phyloP scores from a whole-genome alignment of 2,113 vertebrate species.

The Trematomus loennbergii region DNA sequence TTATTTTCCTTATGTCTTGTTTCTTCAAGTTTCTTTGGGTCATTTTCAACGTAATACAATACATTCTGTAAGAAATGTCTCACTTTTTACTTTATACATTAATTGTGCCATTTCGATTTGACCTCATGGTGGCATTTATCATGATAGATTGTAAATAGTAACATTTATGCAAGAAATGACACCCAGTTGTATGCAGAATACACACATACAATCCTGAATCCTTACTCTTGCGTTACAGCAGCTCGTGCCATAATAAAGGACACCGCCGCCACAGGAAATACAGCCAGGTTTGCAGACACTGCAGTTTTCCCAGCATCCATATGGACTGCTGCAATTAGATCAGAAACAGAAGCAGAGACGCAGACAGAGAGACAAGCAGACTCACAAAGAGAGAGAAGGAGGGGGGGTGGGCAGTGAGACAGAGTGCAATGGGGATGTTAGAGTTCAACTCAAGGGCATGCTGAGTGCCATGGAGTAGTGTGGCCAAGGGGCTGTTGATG shows the following conservation, averaged over 20 bases:
- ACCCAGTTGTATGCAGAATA: not conserved
- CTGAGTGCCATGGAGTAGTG: constrained; percentile 24
- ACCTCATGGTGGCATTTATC: not conserved
- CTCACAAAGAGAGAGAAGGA: constrained; percentile 9
- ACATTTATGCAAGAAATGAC: not conserved
- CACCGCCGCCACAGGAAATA: constrained; percentile 58
- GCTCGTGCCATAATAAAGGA: constrained; percentile 56
- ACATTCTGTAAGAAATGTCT: no score
- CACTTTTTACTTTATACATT: no score
- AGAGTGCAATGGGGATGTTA: constrained; percentile 44
- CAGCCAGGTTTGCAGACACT: constrained; percentile 72
- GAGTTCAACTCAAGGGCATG: constrained; percentile 78
- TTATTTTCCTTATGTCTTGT: not conserved
- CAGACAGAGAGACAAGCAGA: constrained; percentile 11
- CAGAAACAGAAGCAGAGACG: constrained; percentile 54
- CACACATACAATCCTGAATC: constrained; percentile 24
- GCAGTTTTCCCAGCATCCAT: constrained; percentile 73
- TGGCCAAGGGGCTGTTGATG: constrained; percentile 51
- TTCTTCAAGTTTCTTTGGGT: no score
- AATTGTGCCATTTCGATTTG: no score
- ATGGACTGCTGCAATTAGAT: constrained; percentile 75
- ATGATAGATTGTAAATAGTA: not conserved
- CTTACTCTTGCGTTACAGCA: constrained; percentile 34
- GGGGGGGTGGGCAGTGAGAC: constrained; percentile 29
- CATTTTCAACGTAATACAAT: no score